Percentiles rank a stretch among this genome's conserved stretches.
Conservation (phyloP, 2,888 invertebrate species). For the Himalopsyche tibetana region DNA sequence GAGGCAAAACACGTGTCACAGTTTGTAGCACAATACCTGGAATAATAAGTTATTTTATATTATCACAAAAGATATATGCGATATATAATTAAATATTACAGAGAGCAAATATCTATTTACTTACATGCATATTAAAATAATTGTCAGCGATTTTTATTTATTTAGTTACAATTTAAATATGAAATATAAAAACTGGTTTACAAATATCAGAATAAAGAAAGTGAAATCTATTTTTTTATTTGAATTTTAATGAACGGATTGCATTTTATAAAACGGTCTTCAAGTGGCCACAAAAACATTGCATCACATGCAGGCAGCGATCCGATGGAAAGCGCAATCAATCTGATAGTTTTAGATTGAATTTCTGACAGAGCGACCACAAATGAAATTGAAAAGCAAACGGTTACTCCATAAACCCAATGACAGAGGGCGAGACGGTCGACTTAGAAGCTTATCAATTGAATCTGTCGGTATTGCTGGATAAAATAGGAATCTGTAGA, state of each 20-base stretch:
- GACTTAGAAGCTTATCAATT: slow-evolving; percentile 7
- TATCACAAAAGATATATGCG: no score
- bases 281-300: not conserved
- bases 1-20: no score
- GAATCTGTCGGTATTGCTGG: not conserved
- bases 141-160: no score
- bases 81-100: no score
- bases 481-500: no score
- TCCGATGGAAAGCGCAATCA: not conserved
- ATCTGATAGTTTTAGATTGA: slow-evolving; percentile 52
- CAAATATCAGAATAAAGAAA: no score
- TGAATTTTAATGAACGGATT: not conserved
- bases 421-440: not conserved
- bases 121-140: no score
- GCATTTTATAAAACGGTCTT: not conserved
- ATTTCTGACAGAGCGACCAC: slow-evolving; percentile 46
- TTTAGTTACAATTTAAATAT: no score
- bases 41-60: no score
- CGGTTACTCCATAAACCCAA: not conserved
- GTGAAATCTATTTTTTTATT: not conserved
- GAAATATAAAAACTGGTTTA: no score
- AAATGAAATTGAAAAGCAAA: slow-evolving; percentile 53
- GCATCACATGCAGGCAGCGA: not conserved
- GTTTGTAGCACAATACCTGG: no score
- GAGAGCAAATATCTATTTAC: no score